Evolutionary conservation across 1,140 invertebrate genomes (phyloP), one percentile per base, ranked within the genome.

Genomic region (Drosophila neocordata): DNA sequence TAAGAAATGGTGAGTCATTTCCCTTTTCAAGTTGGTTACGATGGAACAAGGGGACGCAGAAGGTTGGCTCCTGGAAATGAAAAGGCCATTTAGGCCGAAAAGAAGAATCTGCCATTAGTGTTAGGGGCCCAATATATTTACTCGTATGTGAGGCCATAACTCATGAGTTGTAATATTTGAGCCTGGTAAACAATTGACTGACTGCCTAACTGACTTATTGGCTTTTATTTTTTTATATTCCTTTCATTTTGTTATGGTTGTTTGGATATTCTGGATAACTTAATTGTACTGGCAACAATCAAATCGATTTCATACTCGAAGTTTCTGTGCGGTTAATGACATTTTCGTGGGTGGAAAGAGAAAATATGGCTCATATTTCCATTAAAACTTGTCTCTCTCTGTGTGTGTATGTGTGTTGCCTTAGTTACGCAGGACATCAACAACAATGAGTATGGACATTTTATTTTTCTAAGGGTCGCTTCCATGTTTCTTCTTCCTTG

Each of bases 351-450:
- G 27, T 13, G 44, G 44, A 18, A 51, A 15, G 20, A 51, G 8
- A 51, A 51, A 51, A 51, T 41, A 72, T 59, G 73, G 64, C 53
- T 61, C 20, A 57, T 31, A 78, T 48, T 71, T 59, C 34, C 18
- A 48, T 48, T 15, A 24, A 24, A 48, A 48, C 15, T 48, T 48
- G 41, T 48, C 41, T 48, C n/a, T 20, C 41, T 48, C 3, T 48
- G 41, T 64, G 64, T 55, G 18, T 72, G 44, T 70, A 31, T 69
- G 41, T 58, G 41, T 59, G 63, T 84, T 84, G 73, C 82, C 82
- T n/a, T 84, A 51, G 81, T 81, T 74, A 84, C 81, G 22, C 56
- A 41, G 77, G 82, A 72, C 72, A 62, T 65, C 48, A 75, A 85
- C 77, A 85, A 77, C 53, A 69, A 68, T 55, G 18, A 34, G 56